A percentile compares a stretch with the other conserved stretches of the same genome.
phyloP scores from a whole-genome alignment of 2,888 invertebrate genomes.

The Acleris holmiana region DNA sequence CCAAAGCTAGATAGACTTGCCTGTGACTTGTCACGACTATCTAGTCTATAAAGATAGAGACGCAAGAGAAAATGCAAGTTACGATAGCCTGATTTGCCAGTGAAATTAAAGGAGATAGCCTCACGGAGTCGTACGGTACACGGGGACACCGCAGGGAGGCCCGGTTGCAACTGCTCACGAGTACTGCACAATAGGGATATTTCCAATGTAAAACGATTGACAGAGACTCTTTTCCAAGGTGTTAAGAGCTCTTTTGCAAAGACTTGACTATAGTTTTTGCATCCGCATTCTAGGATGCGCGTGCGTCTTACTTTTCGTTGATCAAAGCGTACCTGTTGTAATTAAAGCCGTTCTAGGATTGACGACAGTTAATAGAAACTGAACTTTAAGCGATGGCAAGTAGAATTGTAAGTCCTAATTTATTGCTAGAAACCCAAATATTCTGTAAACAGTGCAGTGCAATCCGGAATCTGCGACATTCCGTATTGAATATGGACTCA shows the following conservation, averaged over 20 bases:
- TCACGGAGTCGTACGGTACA: conserved; percentile 18
- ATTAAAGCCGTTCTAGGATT: too few relatives aligned
- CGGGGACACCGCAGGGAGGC: conserved; percentile 22
- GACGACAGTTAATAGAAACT: too few relatives aligned
- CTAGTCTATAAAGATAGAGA: too few relatives aligned
- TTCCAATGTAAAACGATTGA: conserved; percentile 1
- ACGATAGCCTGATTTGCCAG: not conserved
- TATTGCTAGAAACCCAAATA: too few relatives aligned
- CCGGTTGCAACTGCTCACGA: conserved; percentile 25
- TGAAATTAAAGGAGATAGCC: not conserved
- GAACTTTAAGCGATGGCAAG: too few relatives aligned
- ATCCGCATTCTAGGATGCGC: conserved; percentile 12
- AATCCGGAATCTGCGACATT: too few relatives aligned
- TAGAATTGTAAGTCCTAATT: too few relatives aligned
- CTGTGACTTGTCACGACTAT: too few relatives aligned
- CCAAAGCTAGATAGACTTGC: too few relatives aligned
- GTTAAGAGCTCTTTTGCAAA: conserved; percentile 1
- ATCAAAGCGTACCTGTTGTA: not conserved
- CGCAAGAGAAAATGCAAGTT: not conserved
- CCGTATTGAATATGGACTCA: too few relatives aligned
- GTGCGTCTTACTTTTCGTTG: not conserved
- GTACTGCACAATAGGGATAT: conserved; percentile 17
- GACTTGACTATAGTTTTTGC: not conserved
- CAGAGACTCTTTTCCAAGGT: not conserved
- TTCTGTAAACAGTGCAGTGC: too few relatives aligned